These are phyloP conservation scores for Chloropsis hardwickii DNA, from an alignment of 2,113 vertebrate genomes.

Conservation along the genomic window DNA sequence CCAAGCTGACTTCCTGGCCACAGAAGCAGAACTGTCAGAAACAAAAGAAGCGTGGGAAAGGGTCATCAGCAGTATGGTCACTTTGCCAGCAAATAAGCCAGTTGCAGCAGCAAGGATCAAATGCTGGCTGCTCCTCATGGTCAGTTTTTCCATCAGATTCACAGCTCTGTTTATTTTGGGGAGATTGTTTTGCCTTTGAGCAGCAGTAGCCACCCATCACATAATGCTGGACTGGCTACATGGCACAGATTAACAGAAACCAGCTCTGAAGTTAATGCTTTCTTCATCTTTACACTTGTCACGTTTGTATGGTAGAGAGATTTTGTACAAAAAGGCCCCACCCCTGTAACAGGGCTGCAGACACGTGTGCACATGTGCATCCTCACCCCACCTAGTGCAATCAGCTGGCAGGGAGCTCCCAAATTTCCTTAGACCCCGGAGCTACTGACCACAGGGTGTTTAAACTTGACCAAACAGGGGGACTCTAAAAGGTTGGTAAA, in stretches of 20 bases:
- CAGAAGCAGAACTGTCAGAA: neutral
- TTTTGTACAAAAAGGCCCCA: neutral
- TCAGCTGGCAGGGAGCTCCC: neutral
- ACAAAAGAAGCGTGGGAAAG: neutral
- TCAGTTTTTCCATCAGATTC: neutral
- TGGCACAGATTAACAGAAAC: neutral
- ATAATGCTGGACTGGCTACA: neutral
- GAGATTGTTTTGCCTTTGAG: neutral
- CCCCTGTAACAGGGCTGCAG: neutral
- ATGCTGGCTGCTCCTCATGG: neutral
- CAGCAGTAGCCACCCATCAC: neutral
- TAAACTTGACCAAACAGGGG: neutral
- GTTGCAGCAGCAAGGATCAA: neutral
- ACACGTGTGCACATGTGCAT: accelerated
- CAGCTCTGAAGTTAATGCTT: neutral
- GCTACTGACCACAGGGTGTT: neutral
- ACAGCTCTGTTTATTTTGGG: neutral
- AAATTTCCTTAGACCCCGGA: neutral
- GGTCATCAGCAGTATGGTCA: neutral
- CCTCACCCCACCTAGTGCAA: neutral
- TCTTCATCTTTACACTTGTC: neutral
- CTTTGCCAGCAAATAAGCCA: neutral
- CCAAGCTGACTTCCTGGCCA: neutral
- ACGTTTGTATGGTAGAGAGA: accelerated
- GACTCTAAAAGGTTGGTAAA: neutral